phyloP scores from a whole-genome alignment of 1,140 invertebrate genomes.

The Homalodisca vitripennis region DNA sequence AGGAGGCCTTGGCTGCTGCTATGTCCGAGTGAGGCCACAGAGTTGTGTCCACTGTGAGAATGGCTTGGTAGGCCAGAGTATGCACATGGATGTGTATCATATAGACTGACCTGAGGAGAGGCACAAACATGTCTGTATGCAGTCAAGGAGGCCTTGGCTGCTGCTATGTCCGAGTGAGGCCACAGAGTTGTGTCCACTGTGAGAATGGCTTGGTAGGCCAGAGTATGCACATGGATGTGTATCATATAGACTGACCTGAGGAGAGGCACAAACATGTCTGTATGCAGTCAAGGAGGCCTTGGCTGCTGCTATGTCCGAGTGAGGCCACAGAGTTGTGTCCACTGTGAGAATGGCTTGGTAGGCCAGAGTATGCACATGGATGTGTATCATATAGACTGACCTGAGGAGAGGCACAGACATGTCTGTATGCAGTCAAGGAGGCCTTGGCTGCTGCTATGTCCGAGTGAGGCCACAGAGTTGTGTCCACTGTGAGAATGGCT shows the following conservation, averaged over 20 bases:
- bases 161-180: conserved; percentile 75
- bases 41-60: conserved; percentile 66
- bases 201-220: conserved; percentile 84
- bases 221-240: conserved; percentile 86
- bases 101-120: too few species aligned
- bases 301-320: conserved; percentile 74
- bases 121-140: conserved; percentile 85
- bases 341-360: conserved; percentile 81
- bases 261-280: conserved; percentile 80
- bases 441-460: conserved; percentile 81
- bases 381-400: too few species aligned
- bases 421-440: conserved; percentile 78
- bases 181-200: conserved; percentile 65
- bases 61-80: conserved; percentile 84
- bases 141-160: conserved; percentile 81
- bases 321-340: conserved; percentile 68
- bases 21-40: conserved; percentile 74
- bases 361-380: conserved; percentile 85
- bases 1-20: conserved; percentile 79
- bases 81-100: conserved; percentile 90
- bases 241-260: too few species aligned
- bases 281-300: conserved; percentile 84
- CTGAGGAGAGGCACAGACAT: conserved; percentile 78
- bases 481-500: conserved; percentile 71
- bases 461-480: conserved; percentile 71